Percentiles rank a stretch among this genome's conserved stretches.
phyloP scores from a whole-genome alignment of 2,888 invertebrate species.

The Caenorhabditis zanzibari region DNA sequence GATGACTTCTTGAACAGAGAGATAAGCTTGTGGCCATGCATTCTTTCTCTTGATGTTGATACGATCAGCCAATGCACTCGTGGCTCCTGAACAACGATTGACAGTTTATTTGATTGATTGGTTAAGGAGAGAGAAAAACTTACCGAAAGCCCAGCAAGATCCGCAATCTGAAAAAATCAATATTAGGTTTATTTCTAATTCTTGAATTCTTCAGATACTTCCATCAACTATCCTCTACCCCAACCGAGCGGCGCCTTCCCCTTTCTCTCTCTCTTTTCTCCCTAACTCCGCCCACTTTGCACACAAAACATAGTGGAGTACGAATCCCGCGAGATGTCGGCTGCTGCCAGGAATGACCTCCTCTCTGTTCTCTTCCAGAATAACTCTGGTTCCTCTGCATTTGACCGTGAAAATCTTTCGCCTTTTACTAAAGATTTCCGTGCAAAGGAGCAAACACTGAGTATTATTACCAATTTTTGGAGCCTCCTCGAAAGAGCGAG shows the following conservation, averaged over 20 bases:
- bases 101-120: not conserved
- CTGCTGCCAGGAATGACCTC: slow-evolving; percentile 16
- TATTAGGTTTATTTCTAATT: not conserved
- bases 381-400: slow-evolving; percentile 72
- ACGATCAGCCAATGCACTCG: slow-evolving; percentile 85
- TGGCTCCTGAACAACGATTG: slow-evolving; percentile 81
- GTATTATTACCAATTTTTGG: slow-evolving; percentile 62
- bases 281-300: slow-evolving; percentile 39
- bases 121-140: slow-evolving; percentile 28
- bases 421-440: slow-evolving; percentile 82
- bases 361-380: not conserved
- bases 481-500: slow-evolving; percentile 60
- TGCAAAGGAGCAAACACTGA: slow-evolving; percentile 66
- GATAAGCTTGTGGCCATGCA: slow-evolving; percentile 85
- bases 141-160: slow-evolving; percentile 85
- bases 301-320: slow-evolving; percentile 32
- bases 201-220: not conserved
- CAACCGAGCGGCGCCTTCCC: too few relatives aligned
- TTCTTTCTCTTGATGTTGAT: slow-evolving; percentile 85
- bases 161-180: slow-evolving; percentile 85
- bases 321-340: slow-evolving; percentile 57
- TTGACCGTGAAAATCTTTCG: slow-evolving; percentile 80
- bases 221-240: too few relatives aligned
- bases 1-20: slow-evolving; percentile 85
- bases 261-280: not conserved